Percentiles rank a stretch among this genome's conserved stretches.
phyloP scores from a whole-genome alignment of 2,797 vertebrate genomes.

The Hydrolagus colliei region DNA sequence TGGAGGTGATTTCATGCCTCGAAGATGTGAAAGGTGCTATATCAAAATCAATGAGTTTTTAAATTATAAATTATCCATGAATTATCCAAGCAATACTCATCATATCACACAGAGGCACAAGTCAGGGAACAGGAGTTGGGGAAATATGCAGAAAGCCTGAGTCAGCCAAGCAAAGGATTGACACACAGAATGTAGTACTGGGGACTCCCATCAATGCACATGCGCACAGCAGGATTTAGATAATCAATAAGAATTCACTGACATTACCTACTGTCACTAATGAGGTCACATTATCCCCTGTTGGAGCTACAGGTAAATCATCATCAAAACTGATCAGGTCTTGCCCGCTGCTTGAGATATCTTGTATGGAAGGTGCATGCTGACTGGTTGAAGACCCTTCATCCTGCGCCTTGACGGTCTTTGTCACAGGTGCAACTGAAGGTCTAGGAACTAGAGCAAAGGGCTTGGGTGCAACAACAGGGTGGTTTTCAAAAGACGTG shows the following conservation, averaged over 20 bases:
- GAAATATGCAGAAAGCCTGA: no score
- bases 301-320: background rate
- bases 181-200: no score
- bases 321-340: slow-evolving; percentile 79
- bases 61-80: no score
- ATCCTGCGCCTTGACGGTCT: slow-evolving; percentile 46
- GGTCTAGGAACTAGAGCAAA: slow-evolving; percentile 48
- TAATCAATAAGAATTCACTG: background rate
- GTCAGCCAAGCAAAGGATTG: no score
- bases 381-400: slow-evolving; percentile 45
- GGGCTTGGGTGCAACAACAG: slow-evolving; percentile 45
- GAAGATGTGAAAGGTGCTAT: no score
- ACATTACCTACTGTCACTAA: slow-evolving; percentile 29
- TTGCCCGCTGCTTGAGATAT: slow-evolving; percentile 49
- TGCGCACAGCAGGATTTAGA: background rate
- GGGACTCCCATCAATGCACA: background rate
- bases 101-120: no score
- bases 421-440: slow-evolving; percentile 53
- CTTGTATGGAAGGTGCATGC: slow-evolving; percentile 43
- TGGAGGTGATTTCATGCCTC: no score
- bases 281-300: slow-evolving; percentile 28
- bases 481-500: slow-evolving; percentile 44
- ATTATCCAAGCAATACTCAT: no score
- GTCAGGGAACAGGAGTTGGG: no score
- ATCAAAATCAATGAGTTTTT: no score